Evolutionary conservation across 2,888 invertebrate species (phyloP).

Genomic region (Ashinkailepas kermadecensis): DNA sequence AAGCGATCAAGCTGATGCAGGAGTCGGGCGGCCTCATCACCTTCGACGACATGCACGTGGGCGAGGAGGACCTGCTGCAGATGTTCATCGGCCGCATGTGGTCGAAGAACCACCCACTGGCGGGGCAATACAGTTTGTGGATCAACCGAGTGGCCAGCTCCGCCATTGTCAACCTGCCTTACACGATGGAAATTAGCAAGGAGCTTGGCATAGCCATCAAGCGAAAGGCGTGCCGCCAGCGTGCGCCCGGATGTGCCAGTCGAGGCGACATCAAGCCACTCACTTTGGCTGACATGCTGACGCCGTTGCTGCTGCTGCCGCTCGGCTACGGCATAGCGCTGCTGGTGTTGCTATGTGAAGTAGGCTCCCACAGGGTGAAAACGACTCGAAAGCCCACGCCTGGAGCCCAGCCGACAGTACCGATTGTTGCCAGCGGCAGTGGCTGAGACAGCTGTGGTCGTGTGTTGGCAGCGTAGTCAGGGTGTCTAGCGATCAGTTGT

Average conservation of each 20-base stretch:
- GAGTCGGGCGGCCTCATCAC: too few species aligned
- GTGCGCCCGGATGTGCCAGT: neutral
- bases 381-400: too few species aligned
- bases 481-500: too few species aligned
- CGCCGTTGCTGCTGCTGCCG: neutral
- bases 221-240: neutral
- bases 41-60: too few species aligned
- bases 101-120: neutral
- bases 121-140: neutral
- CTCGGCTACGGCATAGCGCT: neutral
- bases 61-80: neutral
- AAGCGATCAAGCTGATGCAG: too few species aligned
- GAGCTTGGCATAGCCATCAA: neutral
- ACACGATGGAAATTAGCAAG: neutral
- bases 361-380: too few species aligned
- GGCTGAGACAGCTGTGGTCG: too few species aligned
- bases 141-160: too few species aligned
- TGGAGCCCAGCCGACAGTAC: too few species aligned
- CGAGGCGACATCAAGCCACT: neutral
- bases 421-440: too few species aligned
- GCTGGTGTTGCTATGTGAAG: neutral
- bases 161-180: too few species aligned
- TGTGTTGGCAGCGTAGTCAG: too few species aligned
- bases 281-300: neutral
- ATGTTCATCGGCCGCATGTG: neutral